Conservation (phyloP, 2,888 invertebrate genomes). For the Mayetiola destructor region DNA sequence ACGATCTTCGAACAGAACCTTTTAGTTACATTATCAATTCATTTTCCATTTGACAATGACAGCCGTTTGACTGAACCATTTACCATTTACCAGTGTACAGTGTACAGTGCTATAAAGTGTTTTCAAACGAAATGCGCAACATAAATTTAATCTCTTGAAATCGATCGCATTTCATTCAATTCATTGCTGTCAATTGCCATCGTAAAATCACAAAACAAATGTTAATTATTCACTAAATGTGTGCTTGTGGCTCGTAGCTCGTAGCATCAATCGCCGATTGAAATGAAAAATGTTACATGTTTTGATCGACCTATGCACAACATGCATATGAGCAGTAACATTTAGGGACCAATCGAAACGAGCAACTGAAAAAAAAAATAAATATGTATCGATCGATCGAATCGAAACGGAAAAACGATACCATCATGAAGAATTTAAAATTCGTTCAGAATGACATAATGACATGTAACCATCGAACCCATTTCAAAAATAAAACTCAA, state of each 20-base stretch:
- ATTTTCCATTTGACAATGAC: background rate
- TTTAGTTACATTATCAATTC: too few species aligned
- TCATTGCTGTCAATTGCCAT: background rate
- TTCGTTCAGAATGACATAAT: conserved; percentile 12
- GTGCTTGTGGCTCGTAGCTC: too few species aligned
- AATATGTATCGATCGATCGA: too few species aligned
- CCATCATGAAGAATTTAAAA: conserved; percentile 7
- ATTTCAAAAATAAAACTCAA: conserved; percentile 5
- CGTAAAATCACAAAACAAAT: conserved; percentile 10
- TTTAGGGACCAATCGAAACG: background rate
- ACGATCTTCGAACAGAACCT: background rate
- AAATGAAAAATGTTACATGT: too few species aligned
- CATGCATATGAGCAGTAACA: background rate
- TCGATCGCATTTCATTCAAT: conserved; percentile 6
- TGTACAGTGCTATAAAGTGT: too few species aligned
- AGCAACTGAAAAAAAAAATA: too few species aligned
- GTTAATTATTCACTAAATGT: conserved; percentile 8
- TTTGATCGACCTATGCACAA: background rate
- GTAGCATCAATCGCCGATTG: too few species aligned
- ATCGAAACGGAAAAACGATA: conserved; percentile 8
- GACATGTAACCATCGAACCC: conserved; percentile 11
- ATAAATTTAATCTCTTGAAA: conserved; percentile 11
- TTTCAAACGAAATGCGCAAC: too few species aligned
- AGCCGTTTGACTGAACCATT: conserved; percentile 3
- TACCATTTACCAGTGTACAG: background rate